Evolutionary conservation across 2,888 invertebrate genomes (phyloP), one percentile per base, ranked within the genome.

Genomic region (Tribolium freemani): DNA sequence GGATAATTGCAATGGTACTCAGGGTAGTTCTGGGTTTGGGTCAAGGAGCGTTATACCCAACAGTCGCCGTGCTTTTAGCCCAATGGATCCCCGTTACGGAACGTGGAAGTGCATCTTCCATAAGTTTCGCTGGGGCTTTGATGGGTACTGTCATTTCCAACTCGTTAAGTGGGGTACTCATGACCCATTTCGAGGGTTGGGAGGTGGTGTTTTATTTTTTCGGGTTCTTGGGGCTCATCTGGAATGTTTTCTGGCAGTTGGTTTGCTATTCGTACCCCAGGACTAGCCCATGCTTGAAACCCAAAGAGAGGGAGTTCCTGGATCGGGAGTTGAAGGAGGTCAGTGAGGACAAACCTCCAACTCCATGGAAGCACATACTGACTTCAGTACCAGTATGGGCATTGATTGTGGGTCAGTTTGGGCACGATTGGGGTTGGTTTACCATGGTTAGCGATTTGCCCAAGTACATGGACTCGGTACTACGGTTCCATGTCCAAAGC

Each of bases 61-160:
- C 95, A 0, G 95, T 96, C 93, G 96, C 97, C 85, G 93, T 94
- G 2, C 88, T 98, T 87, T 88, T 95, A 78, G 94, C 96, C 0
- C 91, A 93, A 69, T 98, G 97, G 97, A 94, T 96, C 0, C 97
- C 97, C 0, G 95, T 96, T 0, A 88, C 90, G 21, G 97, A 98
- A 85, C 90, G 96, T 60, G 93, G 94, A 76, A 90, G 94, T 26
- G 91, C 97, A 87, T 94, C 16, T 0, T 92, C 94, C 0, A 83
- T 96, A 31, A 93, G 95, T 0, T 93, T 94, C 79, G 93, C 95
- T 1, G 95, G 94, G 0, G 92, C 93, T 0, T 92, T 93, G 85
- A 90, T 92, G 56, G 91, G 91, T 69, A 91, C 91, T 0, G 90
- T 92, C 5, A 86, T 92, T 56, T 91, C 91, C 0, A 92, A 90